Evolutionary conservation across 2,113 vertebrate genomes (phyloP).

Genomic region (Solea senegalensis): DNA sequence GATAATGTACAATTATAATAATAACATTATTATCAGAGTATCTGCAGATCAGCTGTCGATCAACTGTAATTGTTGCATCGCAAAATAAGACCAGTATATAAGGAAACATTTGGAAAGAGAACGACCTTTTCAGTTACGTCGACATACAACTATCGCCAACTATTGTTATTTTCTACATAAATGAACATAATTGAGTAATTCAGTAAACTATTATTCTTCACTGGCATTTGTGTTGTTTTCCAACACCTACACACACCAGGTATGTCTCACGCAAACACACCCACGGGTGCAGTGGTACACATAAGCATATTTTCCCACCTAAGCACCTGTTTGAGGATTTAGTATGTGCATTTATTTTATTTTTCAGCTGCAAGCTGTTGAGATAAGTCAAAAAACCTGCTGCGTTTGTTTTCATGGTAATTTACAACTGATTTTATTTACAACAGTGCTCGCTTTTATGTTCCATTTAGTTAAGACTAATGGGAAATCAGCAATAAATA

Average conservation of each 20-base stretch:
- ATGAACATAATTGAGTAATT: slow-evolving; percentile 22
- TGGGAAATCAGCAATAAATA: not conserved
- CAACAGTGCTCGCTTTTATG: not conserved
- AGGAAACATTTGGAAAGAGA: too few relatives aligned
- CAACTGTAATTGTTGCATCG: not conserved
- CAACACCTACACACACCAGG: slow-evolving; percentile 14
- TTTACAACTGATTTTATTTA: slow-evolving; percentile 10
- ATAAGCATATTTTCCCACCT: not conserved
- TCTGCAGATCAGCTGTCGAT: too few relatives aligned
- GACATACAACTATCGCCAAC: not conserved
- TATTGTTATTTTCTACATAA: slow-evolving; percentile 7
- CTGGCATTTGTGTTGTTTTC: slow-evolving; percentile 22
- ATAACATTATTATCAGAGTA: too few relatives aligned
- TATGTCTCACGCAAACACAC: not conserved
- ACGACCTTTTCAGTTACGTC: not conserved
- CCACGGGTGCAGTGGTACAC: not conserved
- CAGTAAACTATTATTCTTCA: slow-evolving; percentile 4
- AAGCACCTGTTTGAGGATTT: slow-evolving; percentile 23
- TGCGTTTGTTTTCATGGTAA: not conserved
- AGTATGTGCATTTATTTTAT: slow-evolving; percentile 8
- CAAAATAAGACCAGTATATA: too few relatives aligned
- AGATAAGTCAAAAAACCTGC: slow-evolving; percentile 1
- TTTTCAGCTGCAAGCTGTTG: slow-evolving; percentile 7
- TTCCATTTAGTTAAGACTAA: slow-evolving; percentile 13
- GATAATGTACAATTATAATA: too few relatives aligned